Conservation (phyloP, 2,888 invertebrate species). For the Parnassius smintheus region DNA sequence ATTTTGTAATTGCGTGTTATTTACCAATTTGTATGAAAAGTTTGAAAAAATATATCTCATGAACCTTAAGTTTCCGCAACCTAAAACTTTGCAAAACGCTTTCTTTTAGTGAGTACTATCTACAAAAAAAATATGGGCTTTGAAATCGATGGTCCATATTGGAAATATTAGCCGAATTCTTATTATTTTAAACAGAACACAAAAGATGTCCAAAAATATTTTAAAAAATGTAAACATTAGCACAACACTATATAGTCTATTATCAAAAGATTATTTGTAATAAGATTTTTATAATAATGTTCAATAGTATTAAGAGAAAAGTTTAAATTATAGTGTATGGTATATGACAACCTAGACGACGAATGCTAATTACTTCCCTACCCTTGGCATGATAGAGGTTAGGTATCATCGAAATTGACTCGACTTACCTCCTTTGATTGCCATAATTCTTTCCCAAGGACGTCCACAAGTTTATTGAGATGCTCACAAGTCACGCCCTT, state of each 20-base stretch:
- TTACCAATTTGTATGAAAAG: too few species aligned
- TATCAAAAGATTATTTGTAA: too few species aligned
- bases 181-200: too few species aligned
- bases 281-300: neutral
- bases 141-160: too few species aligned
- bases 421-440: conserved; percentile 67
- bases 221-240: conserved; percentile 8
- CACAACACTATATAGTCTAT: neutral
- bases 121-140: too few species aligned
- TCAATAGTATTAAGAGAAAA: neutral
- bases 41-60: too few species aligned
- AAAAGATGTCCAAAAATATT: neutral
- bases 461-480: conserved; percentile 66
- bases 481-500: conserved; percentile 75
- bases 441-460: conserved; percentile 68
- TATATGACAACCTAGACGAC: conserved; percentile 57
- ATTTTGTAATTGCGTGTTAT: too few species aligned
- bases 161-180: too few species aligned
- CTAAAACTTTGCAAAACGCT: too few species aligned
- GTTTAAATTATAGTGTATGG: conserved; percentile 37
- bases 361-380: conserved; percentile 61
- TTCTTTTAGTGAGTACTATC: too few species aligned
- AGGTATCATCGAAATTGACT: conserved; percentile 42
- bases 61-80: too few species aligned
- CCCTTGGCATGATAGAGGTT: conserved; percentile 63